Evolutionary conservation across 2,888 invertebrate species (phyloP), one percentile per base, ranked within the genome.

Genomic region (Lissonota sp.): DNA sequence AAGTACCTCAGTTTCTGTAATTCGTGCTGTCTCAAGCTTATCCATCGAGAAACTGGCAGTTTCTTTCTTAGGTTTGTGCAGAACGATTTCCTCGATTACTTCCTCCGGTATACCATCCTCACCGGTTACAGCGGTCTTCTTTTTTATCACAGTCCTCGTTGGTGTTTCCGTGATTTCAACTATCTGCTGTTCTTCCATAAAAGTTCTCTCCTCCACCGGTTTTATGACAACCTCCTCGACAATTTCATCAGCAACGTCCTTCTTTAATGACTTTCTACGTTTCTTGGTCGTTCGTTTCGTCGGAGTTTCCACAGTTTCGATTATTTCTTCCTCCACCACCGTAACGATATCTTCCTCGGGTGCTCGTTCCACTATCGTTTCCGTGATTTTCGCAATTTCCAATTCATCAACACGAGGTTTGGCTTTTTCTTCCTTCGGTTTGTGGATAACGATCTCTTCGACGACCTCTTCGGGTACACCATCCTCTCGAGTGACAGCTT

Each of bases 21-120:
- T 71, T 53, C 58, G 74, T 6, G 75, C 82, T 0, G 92, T 82
- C 66, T 92, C 91, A 75, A 93, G 90, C 78, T 93, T 93, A 80
- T 91, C 91, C 0, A 89, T 82, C 6, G 83, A 49, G 12, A 84
- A 80, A 55, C 82, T 85, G 3, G 85, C 87, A 49, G 76, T 78
- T 75, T 84, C 80, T 76, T 81, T 84, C 37, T 79, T 74, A 26
- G 85, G 87, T 62, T 87, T 86, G n/a, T 85, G 84, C 26, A 85
- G 58, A 6, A 84, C 76, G 5, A 89, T 88, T 46, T 89, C 88
- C 64, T 88, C 87, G 12, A 87, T 84, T 0, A 83, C 49, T 76
- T 90, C 88, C 62, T 89, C 87, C 4, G 86, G 85, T 10, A 87
- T 76, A 46, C 88, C 89, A 62, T 87, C 88, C 10, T 87, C 87